Conservation (phyloP, 30 jellyfish, hydroid and myxozoan species). For the Clytia hemisphaerica region DNA sequence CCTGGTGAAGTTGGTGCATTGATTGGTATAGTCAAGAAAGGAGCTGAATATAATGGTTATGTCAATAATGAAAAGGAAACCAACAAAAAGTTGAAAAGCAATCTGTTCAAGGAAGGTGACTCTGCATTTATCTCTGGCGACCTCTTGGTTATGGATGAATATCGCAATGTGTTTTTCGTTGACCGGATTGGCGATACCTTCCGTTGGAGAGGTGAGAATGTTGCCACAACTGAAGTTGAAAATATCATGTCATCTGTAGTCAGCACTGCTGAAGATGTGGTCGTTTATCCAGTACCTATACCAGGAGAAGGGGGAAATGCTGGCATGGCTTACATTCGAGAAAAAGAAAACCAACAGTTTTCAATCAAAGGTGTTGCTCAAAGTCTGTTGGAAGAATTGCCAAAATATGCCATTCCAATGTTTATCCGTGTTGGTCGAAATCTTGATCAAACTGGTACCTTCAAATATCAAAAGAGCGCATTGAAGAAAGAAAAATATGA, state of each 20-base stretch:
- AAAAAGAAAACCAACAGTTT: constrained; percentile 29
- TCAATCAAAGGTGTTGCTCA: constrained; percentile 20
- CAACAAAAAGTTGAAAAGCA: background rate
- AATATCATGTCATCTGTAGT: constrained; percentile 39
- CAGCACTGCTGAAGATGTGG: constrained; percentile 54
- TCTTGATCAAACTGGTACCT: constrained; percentile 43
- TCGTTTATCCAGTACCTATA: constrained; percentile 63
- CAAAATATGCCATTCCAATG: constrained; percentile 60
- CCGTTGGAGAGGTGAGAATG: constrained; percentile 92
- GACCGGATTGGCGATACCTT: constrained; percentile 62
- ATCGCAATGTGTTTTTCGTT: background rate
- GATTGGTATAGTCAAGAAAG: background rate
- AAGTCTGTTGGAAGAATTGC: constrained; percentile 33
- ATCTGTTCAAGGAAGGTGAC: constrained; percentile 3
- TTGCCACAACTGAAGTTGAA: constrained; percentile 76
- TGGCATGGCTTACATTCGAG: constrained; percentile 66
- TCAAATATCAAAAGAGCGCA: constrained; percentile 46
- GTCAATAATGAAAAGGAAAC: constrained; percentile 4
- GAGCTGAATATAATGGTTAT: constrained; percentile 10
- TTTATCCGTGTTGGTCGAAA: constrained; percentile 38
- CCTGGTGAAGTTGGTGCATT: background rate
- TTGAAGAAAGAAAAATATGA: constrained; percentile 43
- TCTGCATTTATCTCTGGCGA: constrained; percentile 2
- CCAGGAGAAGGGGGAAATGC: constrained; percentile 93
- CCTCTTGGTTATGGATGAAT: constrained; percentile 2